Evolutionary conservation across 2,113 vertebrate genomes (phyloP).

Genomic region (Corapipo altera): DNA sequence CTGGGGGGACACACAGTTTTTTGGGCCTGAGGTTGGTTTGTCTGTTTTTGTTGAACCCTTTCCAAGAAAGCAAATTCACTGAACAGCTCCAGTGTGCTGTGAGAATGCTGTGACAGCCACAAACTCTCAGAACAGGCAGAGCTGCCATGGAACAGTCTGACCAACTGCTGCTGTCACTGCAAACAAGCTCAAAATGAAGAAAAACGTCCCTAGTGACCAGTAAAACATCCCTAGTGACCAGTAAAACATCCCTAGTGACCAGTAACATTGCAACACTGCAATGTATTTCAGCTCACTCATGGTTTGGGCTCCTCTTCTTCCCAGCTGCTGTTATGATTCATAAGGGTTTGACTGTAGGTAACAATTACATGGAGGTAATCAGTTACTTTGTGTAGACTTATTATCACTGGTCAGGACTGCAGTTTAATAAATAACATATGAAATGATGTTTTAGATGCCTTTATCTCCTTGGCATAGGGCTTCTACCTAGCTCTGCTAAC

Average conservation of each 20-base stretch:
- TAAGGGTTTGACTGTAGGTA: neutral
- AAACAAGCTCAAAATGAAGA: neutral
- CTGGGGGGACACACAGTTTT: neutral
- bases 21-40: neutral
- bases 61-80: neutral
- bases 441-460: neutral
- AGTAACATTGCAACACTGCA: too few species aligned
- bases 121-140: neutral
- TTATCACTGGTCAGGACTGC: neutral
- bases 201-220: accelerated
- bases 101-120: accelerated
- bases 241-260: accelerated
- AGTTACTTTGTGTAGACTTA: neutral
- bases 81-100: neutral
- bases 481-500: neutral
- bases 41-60: neutral
- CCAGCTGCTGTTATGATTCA: neutral
- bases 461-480: neutral
- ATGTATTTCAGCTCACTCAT: neutral
- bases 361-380: neutral
- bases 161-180: neutral
- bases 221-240: too few species aligned
- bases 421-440: neutral
- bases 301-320: neutral
- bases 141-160: neutral